Evolutionary conservation across 2,888 invertebrate genomes (phyloP).

Genomic region (Drosophila maculinotata): DNA sequence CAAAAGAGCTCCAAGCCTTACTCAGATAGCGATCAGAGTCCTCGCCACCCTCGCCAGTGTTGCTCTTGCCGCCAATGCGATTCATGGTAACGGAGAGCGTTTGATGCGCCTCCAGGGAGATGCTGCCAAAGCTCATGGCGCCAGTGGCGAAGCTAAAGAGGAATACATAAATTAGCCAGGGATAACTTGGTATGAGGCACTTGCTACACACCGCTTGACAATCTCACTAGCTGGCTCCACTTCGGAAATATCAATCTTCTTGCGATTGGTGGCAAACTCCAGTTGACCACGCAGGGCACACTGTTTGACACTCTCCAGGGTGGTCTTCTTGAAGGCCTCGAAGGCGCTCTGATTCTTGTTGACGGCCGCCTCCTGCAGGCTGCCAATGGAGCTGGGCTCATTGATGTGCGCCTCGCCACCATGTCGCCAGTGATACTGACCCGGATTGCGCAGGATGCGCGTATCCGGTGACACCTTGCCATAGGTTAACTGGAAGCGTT

Average conservation of each 20-base stretch:
- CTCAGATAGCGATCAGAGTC: slow-evolving; percentile 91
- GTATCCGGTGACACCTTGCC: slow-evolving; percentile 88
- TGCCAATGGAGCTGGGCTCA: slow-evolving; percentile 93
- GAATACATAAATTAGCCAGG: accelerated
- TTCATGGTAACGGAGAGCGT: slow-evolving; percentile 99
- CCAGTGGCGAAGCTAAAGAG: slow-evolving; percentile 87
- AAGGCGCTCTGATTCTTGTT: slow-evolving; percentile 93
- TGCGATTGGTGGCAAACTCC: slow-evolving; percentile 91
- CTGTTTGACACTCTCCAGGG: slow-evolving; percentile 92
- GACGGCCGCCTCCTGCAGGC: slow-evolving; percentile 93
- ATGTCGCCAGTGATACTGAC: slow-evolving; percentile 97
- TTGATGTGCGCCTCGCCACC: slow-evolving; percentile 99
- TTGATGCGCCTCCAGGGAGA: slow-evolving; percentile 97
- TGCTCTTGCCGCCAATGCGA: slow-evolving; percentile 97
- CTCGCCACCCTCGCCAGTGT: slow-evolving; percentile 99
- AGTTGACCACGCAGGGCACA: slow-evolving; percentile 97
- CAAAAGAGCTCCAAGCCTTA: slow-evolving; percentile 66
- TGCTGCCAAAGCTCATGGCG: slow-evolving; percentile 98
- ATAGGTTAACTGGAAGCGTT: slow-evolving; percentile 91
- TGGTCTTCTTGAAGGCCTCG: slow-evolving; percentile 93
- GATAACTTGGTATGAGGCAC: not conserved
- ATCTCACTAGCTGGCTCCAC: slow-evolving; percentile 97
- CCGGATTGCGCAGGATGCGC: slow-evolving; percentile 92
- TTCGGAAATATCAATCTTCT: slow-evolving; percentile 93
- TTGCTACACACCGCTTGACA: slow-evolving; percentile 93